Conservation (phyloP, 2,888 invertebrate genomes). For the Chrysolina haemoptera region DNA sequence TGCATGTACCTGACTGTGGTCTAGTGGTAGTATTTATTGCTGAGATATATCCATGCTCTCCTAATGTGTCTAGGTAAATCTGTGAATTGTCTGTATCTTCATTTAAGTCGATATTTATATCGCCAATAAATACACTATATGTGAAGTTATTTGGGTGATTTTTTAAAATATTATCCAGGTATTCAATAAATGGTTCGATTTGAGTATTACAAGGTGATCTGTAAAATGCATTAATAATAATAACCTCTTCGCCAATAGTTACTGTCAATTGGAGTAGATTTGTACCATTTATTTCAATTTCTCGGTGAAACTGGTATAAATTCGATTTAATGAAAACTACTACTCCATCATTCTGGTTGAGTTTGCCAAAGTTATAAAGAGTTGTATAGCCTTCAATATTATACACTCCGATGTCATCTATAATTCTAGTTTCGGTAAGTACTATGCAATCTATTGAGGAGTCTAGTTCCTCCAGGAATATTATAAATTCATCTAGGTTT, state of each 20-base stretch:
- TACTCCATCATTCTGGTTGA: slow-evolving; percentile 15
- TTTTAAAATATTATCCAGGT: not conserved
- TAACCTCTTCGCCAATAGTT: not conserved
- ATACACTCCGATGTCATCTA: slow-evolving; percentile 6
- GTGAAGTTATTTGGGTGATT: not conserved
- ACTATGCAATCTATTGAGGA: slow-evolving; percentile 3
- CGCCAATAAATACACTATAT: slow-evolving; percentile 18
- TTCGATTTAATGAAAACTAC: slow-evolving; percentile 8
- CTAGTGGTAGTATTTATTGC: slow-evolving; percentile 11
- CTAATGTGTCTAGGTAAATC: not conserved
- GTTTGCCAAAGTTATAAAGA: slow-evolving; percentile 9
- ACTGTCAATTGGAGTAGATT: slow-evolving; percentile 15
- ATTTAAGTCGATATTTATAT: slow-evolving; percentile 11
- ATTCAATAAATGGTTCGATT: not conserved
- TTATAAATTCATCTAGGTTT: slow-evolving; percentile 20
- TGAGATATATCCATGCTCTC: slow-evolving; percentile 4
- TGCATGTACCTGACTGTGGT: slow-evolving; percentile 20
- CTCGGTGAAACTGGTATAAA: slow-evolving; percentile 1
- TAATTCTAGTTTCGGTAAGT: slow-evolving; percentile 8
- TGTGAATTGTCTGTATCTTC: slow-evolving; percentile 5
- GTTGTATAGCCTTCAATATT: not conserved
- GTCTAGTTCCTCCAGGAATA: slow-evolving; percentile 18
- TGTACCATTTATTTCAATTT: not conserved
- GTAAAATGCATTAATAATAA: slow-evolving; percentile 17
- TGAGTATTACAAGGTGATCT: slow-evolving; percentile 5